Conservation (phyloP, 2,113 vertebrate species). For the Acrocephalus kingi region DNA sequence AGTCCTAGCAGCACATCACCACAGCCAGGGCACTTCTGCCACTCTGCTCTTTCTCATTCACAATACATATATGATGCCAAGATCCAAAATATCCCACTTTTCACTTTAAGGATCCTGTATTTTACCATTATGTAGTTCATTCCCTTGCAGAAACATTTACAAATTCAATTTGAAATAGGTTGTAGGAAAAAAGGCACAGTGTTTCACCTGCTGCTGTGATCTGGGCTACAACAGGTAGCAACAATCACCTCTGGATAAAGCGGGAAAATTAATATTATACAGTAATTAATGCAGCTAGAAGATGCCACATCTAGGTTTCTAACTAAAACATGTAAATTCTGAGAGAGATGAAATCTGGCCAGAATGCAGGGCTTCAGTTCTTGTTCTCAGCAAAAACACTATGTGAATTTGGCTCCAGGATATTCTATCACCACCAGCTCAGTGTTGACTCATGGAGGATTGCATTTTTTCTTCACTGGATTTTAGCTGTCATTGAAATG, state of each 20-base stretch:
- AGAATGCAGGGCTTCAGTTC: neutral
- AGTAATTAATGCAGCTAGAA: neutral
- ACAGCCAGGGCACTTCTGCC: neutral
- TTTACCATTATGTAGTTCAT: neutral
- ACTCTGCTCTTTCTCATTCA: neutral
- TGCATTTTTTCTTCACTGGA: neutral
- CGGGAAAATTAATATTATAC: neutral
- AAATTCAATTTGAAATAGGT: neutral
- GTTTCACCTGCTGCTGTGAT: neutral
- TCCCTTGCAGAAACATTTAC: neutral
- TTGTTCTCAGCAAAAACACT: neutral
- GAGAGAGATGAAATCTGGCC: neutral
- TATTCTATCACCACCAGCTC: neutral
- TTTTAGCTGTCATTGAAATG: neutral
- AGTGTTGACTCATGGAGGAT: neutral
- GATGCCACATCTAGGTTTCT: neutral
- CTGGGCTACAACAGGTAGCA: neutral
- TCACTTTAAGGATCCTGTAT: neutral
- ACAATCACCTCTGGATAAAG: neutral
- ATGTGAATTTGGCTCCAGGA: neutral
- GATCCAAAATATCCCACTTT: neutral
- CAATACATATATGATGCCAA: neutral
- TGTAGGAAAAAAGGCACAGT: neutral
- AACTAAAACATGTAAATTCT: neutral
- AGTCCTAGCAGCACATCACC: neutral